Conservation (phyloP, 2,888 invertebrate species). For the Gastracanthus pulcherrimus region DNA sequence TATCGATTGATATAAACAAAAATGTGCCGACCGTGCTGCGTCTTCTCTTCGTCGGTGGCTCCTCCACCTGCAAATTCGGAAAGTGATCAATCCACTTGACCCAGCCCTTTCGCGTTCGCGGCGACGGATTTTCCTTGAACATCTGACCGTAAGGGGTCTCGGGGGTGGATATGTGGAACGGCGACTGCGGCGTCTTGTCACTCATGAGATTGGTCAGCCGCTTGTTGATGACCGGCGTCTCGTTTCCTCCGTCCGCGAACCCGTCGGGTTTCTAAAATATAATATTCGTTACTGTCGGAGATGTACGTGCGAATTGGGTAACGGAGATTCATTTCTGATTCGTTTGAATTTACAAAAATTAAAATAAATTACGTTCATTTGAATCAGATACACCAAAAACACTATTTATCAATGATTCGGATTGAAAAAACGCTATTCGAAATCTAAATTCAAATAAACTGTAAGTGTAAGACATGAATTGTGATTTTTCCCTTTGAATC, state of each 20-base stretch:
- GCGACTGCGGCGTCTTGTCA: slow-evolving; percentile 74
- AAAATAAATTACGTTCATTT: neutral
- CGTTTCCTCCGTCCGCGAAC: neutral
- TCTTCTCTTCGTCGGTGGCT: slow-evolving; percentile 70
- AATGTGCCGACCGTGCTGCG: slow-evolving; percentile 77
- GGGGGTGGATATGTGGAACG: slow-evolving; percentile 79
- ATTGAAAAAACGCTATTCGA: no score
- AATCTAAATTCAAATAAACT: no score
- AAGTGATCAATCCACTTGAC: slow-evolving; percentile 78
- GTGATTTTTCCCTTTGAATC: no score
- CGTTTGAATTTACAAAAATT: no score
- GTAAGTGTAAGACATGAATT: no score
- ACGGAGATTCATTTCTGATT: no score
- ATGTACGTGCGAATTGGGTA: no score
- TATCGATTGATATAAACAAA: no score
- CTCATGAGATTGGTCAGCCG: slow-evolving; percentile 66
- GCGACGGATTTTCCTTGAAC: slow-evolving; percentile 78
- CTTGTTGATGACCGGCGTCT: slow-evolving; percentile 70
- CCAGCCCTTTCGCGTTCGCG: slow-evolving; percentile 78
- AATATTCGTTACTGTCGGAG: no score
- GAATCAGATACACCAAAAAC: no score
- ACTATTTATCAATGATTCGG: no score
- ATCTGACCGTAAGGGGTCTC: slow-evolving; percentile 80
- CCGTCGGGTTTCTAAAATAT: slow-evolving; percentile 57
- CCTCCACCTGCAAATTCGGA: slow-evolving; percentile 75